Conservation (phyloP, 2,797 vertebrate genomes). For the Manis pentadactyla region DNA sequence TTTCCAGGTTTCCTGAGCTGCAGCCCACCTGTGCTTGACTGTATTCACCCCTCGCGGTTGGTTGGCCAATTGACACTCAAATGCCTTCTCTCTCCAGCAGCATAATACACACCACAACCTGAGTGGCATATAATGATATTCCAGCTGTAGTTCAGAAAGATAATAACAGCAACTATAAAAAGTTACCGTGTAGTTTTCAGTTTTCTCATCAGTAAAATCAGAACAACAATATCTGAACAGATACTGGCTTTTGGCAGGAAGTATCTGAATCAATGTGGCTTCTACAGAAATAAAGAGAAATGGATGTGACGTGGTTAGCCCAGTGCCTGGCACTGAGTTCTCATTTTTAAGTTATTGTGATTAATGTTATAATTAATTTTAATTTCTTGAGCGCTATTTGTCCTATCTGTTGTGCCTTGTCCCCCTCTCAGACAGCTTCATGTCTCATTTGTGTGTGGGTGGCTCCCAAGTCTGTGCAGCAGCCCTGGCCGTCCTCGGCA, state of each 20-base stretch:
- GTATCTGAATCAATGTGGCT: not conserved
- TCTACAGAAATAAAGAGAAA: not conserved
- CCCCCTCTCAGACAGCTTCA: not conserved
- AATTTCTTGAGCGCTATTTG: not conserved
- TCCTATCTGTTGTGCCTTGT: not conserved
- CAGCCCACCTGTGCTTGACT: not conserved
- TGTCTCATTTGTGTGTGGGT: not conserved
- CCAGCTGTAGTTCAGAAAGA: not conserved
- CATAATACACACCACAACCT: not conserved
- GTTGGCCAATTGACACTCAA: not conserved
- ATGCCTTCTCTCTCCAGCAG: not conserved
- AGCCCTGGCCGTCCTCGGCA: not conserved
- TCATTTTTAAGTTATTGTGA: slow-evolving; percentile 3
- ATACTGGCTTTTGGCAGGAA: no score
- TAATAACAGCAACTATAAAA: not conserved
- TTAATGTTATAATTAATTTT: slow-evolving; percentile 24
- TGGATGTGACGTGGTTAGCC: not conserved
- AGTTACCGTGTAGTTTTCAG: not conserved
- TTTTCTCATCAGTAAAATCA: slow-evolving; percentile 18
- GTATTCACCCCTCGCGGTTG: not conserved
- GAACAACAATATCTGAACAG: not conserved
- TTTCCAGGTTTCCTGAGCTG: not conserved
- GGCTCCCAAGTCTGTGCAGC: not conserved
- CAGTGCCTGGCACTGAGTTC: not conserved
- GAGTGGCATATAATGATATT: not conserved